Conservation (phyloP, 2,888 invertebrate species). For the Hermodice carunculata region DNA sequence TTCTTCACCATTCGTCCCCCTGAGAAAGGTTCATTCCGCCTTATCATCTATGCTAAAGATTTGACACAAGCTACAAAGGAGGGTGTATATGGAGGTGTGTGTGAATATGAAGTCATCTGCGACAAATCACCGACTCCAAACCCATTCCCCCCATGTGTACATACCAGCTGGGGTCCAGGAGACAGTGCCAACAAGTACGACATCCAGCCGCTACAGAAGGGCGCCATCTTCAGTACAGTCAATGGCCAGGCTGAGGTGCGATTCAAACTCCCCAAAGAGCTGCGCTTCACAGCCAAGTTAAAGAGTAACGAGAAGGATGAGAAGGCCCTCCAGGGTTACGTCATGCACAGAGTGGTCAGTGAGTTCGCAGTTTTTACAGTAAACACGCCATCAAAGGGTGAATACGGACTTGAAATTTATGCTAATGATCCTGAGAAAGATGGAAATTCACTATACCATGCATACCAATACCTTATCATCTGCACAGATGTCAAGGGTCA, state of each 20-base stretch:
- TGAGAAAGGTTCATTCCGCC: slow-evolving; percentile 63
- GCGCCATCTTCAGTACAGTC: slow-evolving; percentile 62
- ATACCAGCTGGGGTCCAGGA: slow-evolving; percentile 68
- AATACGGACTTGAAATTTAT: slow-evolving; percentile 68
- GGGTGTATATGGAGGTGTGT: slow-evolving; percentile 68
- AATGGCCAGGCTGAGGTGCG: slow-evolving; percentile 67
- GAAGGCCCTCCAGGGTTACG: slow-evolving; percentile 63
- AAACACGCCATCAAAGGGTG: slow-evolving; percentile 64
- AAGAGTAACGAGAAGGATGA: slow-evolving; percentile 63
- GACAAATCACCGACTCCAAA: slow-evolving; percentile 56
- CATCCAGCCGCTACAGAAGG: slow-evolving; percentile 63
- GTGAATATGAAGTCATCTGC: slow-evolving; percentile 68
- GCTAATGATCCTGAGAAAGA: slow-evolving; percentile 67
- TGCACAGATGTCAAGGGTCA: slow-evolving; percentile 63
- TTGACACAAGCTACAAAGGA: slow-evolving; percentile 65
- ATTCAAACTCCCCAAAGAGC: slow-evolving; percentile 58
- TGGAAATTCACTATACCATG: slow-evolving; percentile 66
- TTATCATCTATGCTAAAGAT: slow-evolving; percentile 69
- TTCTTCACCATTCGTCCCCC: slow-evolving; percentile 68
- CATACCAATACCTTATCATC: slow-evolving; percentile 66
- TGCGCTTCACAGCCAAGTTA: slow-evolving; percentile 69
- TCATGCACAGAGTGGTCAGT: slow-evolving; percentile 65
- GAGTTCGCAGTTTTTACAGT: slow-evolving; percentile 67
- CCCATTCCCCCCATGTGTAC: slow-evolving; percentile 69
- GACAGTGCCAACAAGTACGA: slow-evolving; percentile 63